Base-by-base conservation (phyloP, 64 coral and sea anemone species). In the Montipora foliosa region DNA sequence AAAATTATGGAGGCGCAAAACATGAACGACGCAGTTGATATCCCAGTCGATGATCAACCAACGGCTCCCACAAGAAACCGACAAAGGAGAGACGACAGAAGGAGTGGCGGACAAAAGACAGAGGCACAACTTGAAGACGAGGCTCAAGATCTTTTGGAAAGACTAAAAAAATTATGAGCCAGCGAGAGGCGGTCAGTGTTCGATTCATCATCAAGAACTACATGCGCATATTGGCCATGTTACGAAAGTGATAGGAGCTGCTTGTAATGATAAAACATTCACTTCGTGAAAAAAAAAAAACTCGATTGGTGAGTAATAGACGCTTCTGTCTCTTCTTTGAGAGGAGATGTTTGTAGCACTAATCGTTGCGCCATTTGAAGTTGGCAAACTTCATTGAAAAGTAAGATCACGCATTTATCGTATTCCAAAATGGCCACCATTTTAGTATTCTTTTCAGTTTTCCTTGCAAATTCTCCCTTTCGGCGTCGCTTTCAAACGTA, bases 121-220 rank as follows among this genome's bases (percentile, higher is more conserved):
- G 89, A 88, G 25, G 49, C 88, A 44, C 74, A 82, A 25, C 49
- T 74, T 47, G 92, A 98, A 79, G 80, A 88, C 48, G 96, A 98
- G 59, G 93, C 96, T 0, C 93, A 98, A 70, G 89, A 95, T 37
- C 92, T 98, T 84, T 77, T 98, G 76, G 96, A 92, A 29, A 93
- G 94, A 53, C 58, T 98, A 44, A 98, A 98, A 37, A 94, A 94
- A 3, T 80, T 98, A 87, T 98, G 83, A 95, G 55, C 19, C 1
- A 17, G 19, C 4, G 45, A 86, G 47, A 4, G 49, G 66, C 71
- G 45, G 44, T 70, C 61, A 64, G 14, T 64, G 61, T 70, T 6
- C 17, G 8, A 7, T 49, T 0, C 2, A 51, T 21, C 82, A 25
- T 14, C 7, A 71, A 50, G 21, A 67, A 44, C 45, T 49, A 22